Evolutionary conservation across 2,797 vertebrate species (phyloP).

Genomic region (Morus bassanus): DNA sequence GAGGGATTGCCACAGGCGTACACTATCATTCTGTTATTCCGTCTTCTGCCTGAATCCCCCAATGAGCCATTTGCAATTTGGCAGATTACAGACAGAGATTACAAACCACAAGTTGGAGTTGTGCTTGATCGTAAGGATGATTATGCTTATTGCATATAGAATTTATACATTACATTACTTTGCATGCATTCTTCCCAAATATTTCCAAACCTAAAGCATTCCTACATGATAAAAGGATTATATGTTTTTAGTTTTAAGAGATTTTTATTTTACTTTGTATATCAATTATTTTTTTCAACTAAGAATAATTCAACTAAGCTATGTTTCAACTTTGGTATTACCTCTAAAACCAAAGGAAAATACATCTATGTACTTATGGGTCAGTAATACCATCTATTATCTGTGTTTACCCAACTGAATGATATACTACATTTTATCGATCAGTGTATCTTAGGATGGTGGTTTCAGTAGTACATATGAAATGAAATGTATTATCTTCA

Average conservation of each 20-base stretch:
- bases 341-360: not conserved
- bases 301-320: not conserved
- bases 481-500: not conserved
- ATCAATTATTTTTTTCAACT: not conserved
- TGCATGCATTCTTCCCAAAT: not conserved
- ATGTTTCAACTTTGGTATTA: not conserved
- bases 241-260: not conserved
- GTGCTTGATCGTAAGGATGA: slow-evolving; percentile 87
- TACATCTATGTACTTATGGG: not conserved
- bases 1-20: slow-evolving; percentile 88
- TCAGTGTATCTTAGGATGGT: not conserved
- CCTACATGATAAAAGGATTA: not conserved
- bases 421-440: not conserved
- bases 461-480: not conserved
- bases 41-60: slow-evolving; percentile 89
- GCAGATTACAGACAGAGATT: slow-evolving; percentile 91
- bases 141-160: not conserved
- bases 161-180: not conserved
- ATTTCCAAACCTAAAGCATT: not conserved
- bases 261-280: not conserved
- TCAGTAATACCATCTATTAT: not conserved
- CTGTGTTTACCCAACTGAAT: not conserved
- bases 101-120: slow-evolving; percentile 91
- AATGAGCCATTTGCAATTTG: slow-evolving; percentile 91
- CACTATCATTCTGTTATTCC: slow-evolving; percentile 92